Evolutionary conservation across 2,888 invertebrate species (phyloP).

Genomic region (Plemyria rubiginata): DNA sequence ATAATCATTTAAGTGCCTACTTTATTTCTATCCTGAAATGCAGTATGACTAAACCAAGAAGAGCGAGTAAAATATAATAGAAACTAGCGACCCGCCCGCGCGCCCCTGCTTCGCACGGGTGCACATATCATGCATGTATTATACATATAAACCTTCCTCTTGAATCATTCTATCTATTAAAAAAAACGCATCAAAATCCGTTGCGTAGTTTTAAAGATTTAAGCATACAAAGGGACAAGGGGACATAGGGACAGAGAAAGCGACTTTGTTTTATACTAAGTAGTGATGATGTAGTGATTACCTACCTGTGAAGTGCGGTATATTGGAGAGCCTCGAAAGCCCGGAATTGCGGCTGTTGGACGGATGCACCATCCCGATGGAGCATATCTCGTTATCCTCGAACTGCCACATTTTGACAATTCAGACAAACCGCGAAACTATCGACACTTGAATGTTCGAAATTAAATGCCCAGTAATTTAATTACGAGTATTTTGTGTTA

Average conservation of each 20-base stretch:
- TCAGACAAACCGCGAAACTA: slow-evolving; percentile 13
- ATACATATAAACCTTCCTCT: too few relatives aligned
- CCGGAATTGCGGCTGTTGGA: slow-evolving; percentile 90
- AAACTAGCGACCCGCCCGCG: too few relatives aligned
- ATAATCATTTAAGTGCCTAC: too few relatives aligned
- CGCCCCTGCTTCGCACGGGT: too few relatives aligned
- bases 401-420: slow-evolving; percentile 86
- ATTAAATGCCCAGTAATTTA: slow-evolving; percentile 11
- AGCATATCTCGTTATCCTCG: slow-evolving; percentile 91
- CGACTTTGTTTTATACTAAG: too few relatives aligned
- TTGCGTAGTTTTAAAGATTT: too few relatives aligned
- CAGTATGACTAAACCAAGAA: background rate
- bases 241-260: too few relatives aligned
- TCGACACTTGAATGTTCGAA: slow-evolving; percentile 15
- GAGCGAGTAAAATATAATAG: background rate
- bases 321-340: slow-evolving; percentile 78
- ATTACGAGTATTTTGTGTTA: slow-evolving; percentile 48
- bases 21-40: background rate
- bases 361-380: slow-evolving; percentile 92
- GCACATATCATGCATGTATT: too few relatives aligned
- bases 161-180: too few relatives aligned
- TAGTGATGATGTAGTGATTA: too few relatives aligned
- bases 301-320: slow-evolving; percentile 79
- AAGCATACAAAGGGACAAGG: too few relatives aligned
- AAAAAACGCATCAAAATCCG: too few relatives aligned